Evolutionary conservation across 2,888 invertebrate species (phyloP), one percentile per base, ranked within the genome.

Genomic region (Eupeodes luniger): DNA sequence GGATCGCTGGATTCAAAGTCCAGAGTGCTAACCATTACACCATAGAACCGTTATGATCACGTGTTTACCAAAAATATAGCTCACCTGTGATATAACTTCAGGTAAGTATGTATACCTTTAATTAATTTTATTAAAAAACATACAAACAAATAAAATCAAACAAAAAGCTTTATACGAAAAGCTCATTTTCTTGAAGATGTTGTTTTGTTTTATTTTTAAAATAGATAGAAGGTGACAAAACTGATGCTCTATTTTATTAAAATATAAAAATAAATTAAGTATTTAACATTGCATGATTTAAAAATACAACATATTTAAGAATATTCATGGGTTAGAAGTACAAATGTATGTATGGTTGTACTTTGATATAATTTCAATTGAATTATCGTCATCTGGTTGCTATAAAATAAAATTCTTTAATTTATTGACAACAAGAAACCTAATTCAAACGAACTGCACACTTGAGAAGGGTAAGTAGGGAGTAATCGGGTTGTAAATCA

Each of bases 1-100:
- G 90, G 90, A 90, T 90, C 90, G 88, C 89, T 88, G 90, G 90
- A 90, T 90, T 90, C 90, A 90, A 88, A 90, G 90, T 90, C 90
- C 90, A 88, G 86, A 88, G 90, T 90, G 90, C 90, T 90, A 89
- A 90, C 90, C 90, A 89, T 90, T 90, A 90, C 90, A 90, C 90
- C 90, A 90, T 90, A 89, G 90, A 90, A 90, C 90, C 89, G 40
- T 72, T 14, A 9, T 76, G 86, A 83, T 83, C 79, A 27, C 5
- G 11, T 2, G 14, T 0, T 36, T 5, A 11, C 19, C 14, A 19
- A 53, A 44, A 59, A 40, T 14, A 9, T 40, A 40, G 4, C 40
- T 40, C 6, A 75, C 27, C 69, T 19, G 49, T 11, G 55, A 27
- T 44, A 51, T 76, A 59, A 19, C 11, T 4, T 12, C 3, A 53